Conservation (phyloP, 2,888 invertebrate genomes). For the Anagyrus pseudococci region DNA sequence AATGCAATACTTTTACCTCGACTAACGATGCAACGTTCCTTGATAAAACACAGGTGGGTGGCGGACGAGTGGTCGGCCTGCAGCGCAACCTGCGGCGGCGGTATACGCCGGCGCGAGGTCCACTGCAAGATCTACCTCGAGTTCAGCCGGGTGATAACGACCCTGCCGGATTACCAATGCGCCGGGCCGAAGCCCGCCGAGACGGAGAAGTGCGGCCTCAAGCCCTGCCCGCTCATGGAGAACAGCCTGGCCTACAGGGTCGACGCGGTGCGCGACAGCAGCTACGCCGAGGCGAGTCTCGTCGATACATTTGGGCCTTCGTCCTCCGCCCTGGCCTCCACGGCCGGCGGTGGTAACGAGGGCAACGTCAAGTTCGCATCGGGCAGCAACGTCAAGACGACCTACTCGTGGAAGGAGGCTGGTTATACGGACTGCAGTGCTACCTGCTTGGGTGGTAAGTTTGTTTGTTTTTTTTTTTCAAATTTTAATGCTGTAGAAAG, state of each 20-base stretch:
- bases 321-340: slow-evolving; percentile 49
- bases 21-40: background rate
- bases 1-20: too few species aligned
- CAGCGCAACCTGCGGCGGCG: slow-evolving; percentile 91
- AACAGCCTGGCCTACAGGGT: slow-evolving; percentile 58
- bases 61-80: slow-evolving; percentile 93
- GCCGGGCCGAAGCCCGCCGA: slow-evolving; percentile 84
- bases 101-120: slow-evolving; percentile 84
- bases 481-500: too few species aligned
- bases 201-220: slow-evolving; percentile 80
- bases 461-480: too few species aligned
- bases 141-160: slow-evolving; percentile 87
- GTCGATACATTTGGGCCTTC: slow-evolving; percentile 56
- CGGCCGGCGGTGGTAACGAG: slow-evolving; percentile 50
- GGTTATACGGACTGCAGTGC: slow-evolving; percentile 94
- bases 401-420: slow-evolving; percentile 87
- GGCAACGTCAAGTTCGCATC: slow-evolving; percentile 72
- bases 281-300: slow-evolving; percentile 58
- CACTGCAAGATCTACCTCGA: slow-evolving; percentile 94
- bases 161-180: slow-evolving; percentile 87
- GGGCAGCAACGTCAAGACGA: slow-evolving; percentile 75
- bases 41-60: slow-evolving; percentile 72
- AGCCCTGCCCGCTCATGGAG: slow-evolving; percentile 68
- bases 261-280: slow-evolving; percentile 60
- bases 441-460: slow-evolving; percentile 85